Evolutionary conservation across 1,140 invertebrate genomes (phyloP).

Genomic region (Eupristina koningsbergeri): DNA sequence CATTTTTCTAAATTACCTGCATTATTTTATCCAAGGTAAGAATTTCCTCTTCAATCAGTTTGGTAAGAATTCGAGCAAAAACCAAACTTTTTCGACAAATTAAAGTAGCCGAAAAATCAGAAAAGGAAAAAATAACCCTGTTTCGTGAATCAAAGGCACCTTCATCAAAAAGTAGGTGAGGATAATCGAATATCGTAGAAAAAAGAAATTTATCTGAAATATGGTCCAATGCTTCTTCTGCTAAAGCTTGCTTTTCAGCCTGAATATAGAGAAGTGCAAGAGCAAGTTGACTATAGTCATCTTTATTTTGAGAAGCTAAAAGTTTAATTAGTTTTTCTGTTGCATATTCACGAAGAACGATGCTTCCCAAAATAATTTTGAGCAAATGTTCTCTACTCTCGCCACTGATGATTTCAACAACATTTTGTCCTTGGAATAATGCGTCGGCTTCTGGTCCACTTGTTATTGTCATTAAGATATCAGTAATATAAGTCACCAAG

Average conservation of each 20-base stretch:
- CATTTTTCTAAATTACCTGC: conserved; percentile 57
- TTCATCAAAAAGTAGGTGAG: conserved; percentile 74
- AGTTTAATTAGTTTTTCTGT: conserved; percentile 76
- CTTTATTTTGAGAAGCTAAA: conserved; percentile 58
- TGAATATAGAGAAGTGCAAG: conserved; percentile 74
- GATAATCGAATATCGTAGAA: conserved; percentile 69
- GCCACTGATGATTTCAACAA: conserved; percentile 72
- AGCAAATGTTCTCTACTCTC: conserved; percentile 72
- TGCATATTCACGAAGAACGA: conserved; percentile 75
- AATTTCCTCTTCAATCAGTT: conserved; percentile 69
- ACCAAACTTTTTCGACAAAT: conserved; percentile 71
- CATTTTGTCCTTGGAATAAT: conserved; percentile 70
- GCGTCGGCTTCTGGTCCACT: conserved; percentile 71
- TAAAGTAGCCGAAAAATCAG: conserved; percentile 74
- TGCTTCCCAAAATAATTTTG: conserved; percentile 74
- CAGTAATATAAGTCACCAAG: conserved; percentile 73
- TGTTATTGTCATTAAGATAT: conserved; percentile 69
- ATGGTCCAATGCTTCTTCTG: conserved; percentile 69
- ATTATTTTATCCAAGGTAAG: conserved; percentile 74
- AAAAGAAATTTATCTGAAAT: conserved; percentile 66
- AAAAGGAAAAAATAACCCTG: conserved; percentile 71
- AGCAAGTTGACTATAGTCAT: conserved; percentile 68
- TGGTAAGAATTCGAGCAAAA: conserved; percentile 70
- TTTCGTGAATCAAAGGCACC: conserved; percentile 63
- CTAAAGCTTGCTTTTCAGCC: conserved; percentile 72